Evolutionary conservation across 2,888 invertebrate species (phyloP).

Genomic region (Acanthosoma haemorrhoidale): DNA sequence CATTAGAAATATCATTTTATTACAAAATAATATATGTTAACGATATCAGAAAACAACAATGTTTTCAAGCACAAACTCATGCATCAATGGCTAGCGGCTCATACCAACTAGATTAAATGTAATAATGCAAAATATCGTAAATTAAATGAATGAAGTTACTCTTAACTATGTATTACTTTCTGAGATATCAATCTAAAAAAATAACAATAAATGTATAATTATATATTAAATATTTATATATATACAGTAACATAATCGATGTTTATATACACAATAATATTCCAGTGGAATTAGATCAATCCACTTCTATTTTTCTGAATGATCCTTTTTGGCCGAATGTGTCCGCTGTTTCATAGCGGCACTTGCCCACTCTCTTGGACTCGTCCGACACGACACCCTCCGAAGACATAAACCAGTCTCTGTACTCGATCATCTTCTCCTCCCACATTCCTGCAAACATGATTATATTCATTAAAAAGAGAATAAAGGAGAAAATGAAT

Average conservation of each 20-base stretch:
- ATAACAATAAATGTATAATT: not conserved
- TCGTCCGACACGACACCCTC: constrained; percentile 44
- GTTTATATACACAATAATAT: constrained; percentile 11
- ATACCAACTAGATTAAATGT: too few species aligned
- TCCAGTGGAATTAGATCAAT: constrained; percentile 40
- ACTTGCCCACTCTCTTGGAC: constrained; percentile 44
- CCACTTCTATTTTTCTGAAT: constrained; percentile 45
- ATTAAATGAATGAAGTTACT: too few species aligned
- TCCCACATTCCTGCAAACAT: constrained; percentile 42
- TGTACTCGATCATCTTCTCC: constrained; percentile 42
- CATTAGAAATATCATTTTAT: too few species aligned
- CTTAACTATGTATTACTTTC: not conserved
- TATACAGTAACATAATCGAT: not conserved
- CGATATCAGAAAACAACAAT: too few species aligned
- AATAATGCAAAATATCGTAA: too few species aligned
- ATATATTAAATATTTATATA: not conserved
- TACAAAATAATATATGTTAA: too few species aligned
- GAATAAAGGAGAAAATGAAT: too few species aligned
- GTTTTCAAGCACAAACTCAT: too few species aligned
- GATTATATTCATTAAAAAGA: too few species aligned
- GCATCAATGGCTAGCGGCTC: too few species aligned
- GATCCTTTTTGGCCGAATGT: constrained; percentile 45
- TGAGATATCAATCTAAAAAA: too few species aligned
- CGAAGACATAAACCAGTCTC: constrained; percentile 43
- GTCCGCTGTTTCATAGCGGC: constrained; percentile 40